Evolutionary conservation across 2,888 invertebrate genomes (phyloP).

Genomic region (Ophion ellenae): DNA sequence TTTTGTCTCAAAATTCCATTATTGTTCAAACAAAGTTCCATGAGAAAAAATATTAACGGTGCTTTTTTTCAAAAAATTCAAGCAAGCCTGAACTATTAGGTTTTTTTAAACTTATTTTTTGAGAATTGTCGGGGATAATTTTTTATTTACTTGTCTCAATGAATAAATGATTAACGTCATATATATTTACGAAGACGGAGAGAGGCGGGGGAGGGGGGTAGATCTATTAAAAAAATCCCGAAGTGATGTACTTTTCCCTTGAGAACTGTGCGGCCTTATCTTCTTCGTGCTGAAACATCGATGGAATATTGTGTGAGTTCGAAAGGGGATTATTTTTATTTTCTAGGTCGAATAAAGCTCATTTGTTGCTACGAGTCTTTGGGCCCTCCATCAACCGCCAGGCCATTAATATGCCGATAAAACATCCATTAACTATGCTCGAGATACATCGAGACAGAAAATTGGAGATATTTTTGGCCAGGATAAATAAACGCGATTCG

Average conservation of each 20-base stretch:
- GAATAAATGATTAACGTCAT: neutral
- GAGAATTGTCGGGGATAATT: no score
- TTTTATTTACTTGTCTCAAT: no score
- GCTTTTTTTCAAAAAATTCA: no score
- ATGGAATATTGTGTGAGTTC: conserved; percentile 37
- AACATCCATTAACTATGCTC: conserved; percentile 26
- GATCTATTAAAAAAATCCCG: conserved; percentile 19
- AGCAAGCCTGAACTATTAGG: no score
- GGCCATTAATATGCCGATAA: conserved; percentile 15
- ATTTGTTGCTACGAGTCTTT: conserved; percentile 19
- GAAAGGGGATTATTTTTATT: conserved; percentile 52
- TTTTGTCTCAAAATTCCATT: no score
- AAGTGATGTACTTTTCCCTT: conserved; percentile 37
- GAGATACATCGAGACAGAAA: neutral
- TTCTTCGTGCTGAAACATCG: conserved; percentile 5
- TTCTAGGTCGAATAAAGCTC: conserved; percentile 52
- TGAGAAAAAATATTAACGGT: no score
- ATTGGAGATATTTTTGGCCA: neutral
- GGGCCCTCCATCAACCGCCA: conserved; percentile 9
- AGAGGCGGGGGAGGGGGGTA: neutral
- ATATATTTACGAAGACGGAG: neutral
- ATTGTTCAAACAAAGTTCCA: no score
- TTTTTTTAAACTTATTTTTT: no score
- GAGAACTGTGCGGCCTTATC: neutral
- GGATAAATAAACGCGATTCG: neutral